Base-by-base conservation (phyloP, 2,113 vertebrate genomes). In the Antechinus stuartii region DNA sequence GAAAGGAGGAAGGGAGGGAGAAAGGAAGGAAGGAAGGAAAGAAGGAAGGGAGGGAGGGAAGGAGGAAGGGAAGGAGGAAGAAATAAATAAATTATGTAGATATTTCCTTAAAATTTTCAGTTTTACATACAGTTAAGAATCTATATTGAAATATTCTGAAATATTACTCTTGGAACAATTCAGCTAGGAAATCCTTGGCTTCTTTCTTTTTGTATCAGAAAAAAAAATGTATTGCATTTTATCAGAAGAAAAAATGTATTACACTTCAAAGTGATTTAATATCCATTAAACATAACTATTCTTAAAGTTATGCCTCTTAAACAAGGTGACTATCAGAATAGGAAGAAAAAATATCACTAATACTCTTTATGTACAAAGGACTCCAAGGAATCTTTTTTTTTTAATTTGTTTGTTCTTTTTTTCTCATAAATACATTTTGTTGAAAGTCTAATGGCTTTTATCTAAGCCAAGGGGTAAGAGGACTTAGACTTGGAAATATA, bases 401-500 rank as follows among this genome's bases (percentile, higher is more conserved):
- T 10, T 49, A 52, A 68, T 35, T 76, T 76, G 19, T 42, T 84
- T 84, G 27, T 68, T 68, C 61, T 14, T 16, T 42, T 57, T 42
- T 42, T 84, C 35, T 84, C 19, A 23, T 92, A 30, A 93, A 22
- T 52, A 3, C 2, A n/a, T 68, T 68, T 35, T 68, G 61, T 68
- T 35, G 61, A 30, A 68, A 68, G 30, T 9, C 61, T 57, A 27
- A 57, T 57, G 56, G 8, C 26, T 30, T 61, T 61, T 27, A 61
- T 35, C 25, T 57, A 57, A 9, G 10, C 50, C 10, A 57, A 57
- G 25, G 56, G 27, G 9, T 89, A 14, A 22, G n/a, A 94, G 27
- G 54, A 54, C 90, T 90, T 53, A 52, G 94, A 84, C 35, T 19
- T 93, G 35, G 90, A 97, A 91, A 84, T 94, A 47, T 0, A 91